Conservation (phyloP, 2,113 vertebrate genomes). For the Oncorhynchus gorbuscha region DNA sequence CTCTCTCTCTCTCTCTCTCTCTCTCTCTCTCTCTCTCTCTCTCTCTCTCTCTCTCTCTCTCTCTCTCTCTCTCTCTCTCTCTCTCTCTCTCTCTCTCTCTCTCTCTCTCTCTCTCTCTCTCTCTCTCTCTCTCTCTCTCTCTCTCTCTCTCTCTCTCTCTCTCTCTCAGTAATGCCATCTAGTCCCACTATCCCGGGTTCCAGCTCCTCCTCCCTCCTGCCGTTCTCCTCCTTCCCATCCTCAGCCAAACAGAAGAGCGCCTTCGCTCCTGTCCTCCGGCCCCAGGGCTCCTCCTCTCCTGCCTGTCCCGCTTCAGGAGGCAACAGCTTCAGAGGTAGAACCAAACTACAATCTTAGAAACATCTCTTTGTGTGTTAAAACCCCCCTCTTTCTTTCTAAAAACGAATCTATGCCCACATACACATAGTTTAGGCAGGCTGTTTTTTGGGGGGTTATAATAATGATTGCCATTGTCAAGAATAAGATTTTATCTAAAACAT, state of each 20-base stretch:
- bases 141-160: too few relatives aligned
- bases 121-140: background rate
- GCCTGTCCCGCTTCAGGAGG: conserved; percentile 92
- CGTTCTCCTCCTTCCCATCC: conserved; percentile 96
- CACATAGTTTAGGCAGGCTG: conserved; percentile 9
- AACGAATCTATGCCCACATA: too few relatives aligned
- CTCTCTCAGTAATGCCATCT: conserved; percentile 89
- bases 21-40: too few relatives aligned
- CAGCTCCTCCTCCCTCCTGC: conserved; percentile 93
- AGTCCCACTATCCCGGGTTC: conserved; percentile 95
- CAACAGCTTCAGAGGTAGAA: conserved; percentile 94
- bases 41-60: conserved; percentile 8
- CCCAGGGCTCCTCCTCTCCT: conserved; percentile 95
- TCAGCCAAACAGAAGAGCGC: conserved; percentile 99
- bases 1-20: background rate
- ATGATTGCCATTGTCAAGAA: conserved; percentile 52
- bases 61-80: too few relatives aligned
- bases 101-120: background rate
- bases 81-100: too few relatives aligned
- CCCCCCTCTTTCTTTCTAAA: too few relatives aligned
- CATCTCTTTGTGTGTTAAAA: conserved; percentile 8
- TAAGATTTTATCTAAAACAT: conserved; percentile 53
- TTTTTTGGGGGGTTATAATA: background rate
- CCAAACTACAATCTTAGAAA: conserved; percentile 69
- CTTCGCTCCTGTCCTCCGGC: conserved; percentile 97